These are phyloP conservation scores for Cairina moschata DNA, from an alignment of 2,113 vertebrate genomes.

Conservation along the genomic window DNA sequence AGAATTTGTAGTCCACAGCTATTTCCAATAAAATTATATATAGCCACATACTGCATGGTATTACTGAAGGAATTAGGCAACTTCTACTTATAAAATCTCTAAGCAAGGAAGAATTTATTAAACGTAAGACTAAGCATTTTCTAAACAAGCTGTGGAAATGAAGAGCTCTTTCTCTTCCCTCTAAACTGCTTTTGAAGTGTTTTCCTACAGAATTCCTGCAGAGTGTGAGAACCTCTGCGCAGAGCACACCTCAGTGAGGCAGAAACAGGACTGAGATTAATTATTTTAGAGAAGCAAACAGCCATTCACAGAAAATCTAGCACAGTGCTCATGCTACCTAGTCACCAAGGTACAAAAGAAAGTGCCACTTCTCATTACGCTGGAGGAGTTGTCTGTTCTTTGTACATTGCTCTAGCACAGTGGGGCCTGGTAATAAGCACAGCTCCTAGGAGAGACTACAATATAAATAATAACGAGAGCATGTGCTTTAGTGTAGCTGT, in stretches of 20 bases:
- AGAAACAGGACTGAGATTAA: background rate
- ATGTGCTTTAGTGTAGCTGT: background rate
- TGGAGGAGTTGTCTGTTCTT: background rate
- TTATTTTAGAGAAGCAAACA: background rate
- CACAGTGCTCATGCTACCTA: background rate
- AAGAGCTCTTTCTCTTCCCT: background rate
- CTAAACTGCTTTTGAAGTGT: background rate
- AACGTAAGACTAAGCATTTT: background rate
- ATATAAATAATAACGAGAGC: background rate
- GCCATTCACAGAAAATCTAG: background rate
- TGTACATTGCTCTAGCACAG: background rate
- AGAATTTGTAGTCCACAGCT: background rate
- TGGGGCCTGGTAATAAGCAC: background rate
- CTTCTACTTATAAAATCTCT: background rate
- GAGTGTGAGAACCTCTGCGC: background rate
- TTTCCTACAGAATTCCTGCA: background rate
- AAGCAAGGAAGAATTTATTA: background rate
- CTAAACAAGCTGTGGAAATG: background rate
- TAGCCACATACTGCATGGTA: background rate
- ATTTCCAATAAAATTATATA: background rate
- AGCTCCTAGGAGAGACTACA: background rate
- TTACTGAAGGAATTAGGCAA: background rate
- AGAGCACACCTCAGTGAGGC: background rate
- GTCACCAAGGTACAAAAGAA: accelerated
- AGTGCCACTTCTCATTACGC: background rate